Evolutionary conservation across 2,797 vertebrate species (phyloP).

Genomic region (Picus viridis): DNA sequence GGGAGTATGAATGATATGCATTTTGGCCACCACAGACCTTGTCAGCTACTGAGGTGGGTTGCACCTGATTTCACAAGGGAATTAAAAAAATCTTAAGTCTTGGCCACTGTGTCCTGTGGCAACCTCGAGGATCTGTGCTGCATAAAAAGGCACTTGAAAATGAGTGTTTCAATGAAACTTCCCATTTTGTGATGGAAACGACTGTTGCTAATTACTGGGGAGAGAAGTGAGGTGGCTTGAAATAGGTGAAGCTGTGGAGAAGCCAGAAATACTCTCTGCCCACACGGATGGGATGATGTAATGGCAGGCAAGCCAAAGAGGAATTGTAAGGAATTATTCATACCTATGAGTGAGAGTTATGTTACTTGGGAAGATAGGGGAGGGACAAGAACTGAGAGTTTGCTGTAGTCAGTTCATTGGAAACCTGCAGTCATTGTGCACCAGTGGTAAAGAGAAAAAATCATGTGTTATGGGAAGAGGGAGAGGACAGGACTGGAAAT

Average conservation of each 20-base stretch:
- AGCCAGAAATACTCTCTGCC: constrained; percentile 26
- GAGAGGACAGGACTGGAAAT: neutral
- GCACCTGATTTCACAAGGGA: neutral
- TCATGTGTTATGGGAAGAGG: accelerated
- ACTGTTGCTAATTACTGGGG: neutral
- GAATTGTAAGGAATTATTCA: constrained; percentile 42
- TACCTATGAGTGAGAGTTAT: neutral
- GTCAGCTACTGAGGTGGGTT: neutral
- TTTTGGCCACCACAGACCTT: neutral
- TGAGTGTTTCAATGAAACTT: neutral
- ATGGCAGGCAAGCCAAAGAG: neutral
- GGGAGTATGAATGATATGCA: accelerated
- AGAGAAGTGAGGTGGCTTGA: constrained; percentile 27
- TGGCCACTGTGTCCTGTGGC: neutral
- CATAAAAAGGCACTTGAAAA: neutral
- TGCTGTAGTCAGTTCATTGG: neutral
- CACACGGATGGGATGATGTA: neutral
- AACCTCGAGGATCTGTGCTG: neutral
- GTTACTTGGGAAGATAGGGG: neutral
- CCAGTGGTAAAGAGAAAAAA: neutral
- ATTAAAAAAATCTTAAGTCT: neutral
- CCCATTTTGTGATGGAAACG: neutral
- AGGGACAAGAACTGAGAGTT: neutral
- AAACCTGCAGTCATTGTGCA: neutral
- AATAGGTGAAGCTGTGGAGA: neutral